phyloP scores from a whole-genome alignment of 2,797 vertebrate genomes.

The Aldrovandia affinis region DNA sequence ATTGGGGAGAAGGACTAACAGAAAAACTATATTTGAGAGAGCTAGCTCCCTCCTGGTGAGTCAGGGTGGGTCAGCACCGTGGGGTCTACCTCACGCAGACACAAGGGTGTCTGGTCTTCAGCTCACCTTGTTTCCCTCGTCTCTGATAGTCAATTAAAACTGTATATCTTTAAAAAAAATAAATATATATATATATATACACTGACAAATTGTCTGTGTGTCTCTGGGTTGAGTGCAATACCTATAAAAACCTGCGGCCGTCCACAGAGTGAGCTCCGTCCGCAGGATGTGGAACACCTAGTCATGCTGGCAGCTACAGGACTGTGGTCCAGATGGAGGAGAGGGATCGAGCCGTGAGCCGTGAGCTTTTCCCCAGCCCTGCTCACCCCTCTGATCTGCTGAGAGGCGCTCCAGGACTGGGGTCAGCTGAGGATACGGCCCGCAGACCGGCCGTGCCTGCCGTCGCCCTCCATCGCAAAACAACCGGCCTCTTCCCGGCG shows the following conservation, averaged over 20 bases:
- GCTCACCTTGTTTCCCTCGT: not conserved
- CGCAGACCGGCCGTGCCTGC: not conserved
- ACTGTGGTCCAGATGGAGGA: slow-evolving; percentile 33
- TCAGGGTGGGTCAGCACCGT: not conserved
- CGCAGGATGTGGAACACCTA: not conserved
- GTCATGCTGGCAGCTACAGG: not conserved
- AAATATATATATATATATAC: not conserved
- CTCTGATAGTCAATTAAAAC: not conserved
- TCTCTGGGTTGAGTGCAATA: not conserved
- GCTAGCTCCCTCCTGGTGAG: not conserved
- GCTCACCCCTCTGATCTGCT: slow-evolving; percentile 41
- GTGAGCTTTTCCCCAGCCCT: slow-evolving; percentile 7
- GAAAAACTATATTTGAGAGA: slow-evolving; percentile 49
- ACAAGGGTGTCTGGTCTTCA: not conserved
- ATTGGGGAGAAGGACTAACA: slow-evolving; percentile 21
- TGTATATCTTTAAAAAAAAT: not conserved
- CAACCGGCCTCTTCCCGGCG: not conserved
- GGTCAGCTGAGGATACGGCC: slow-evolving; percentile 34
- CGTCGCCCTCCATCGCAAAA: slow-evolving; percentile 9
- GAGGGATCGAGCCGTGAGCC: not conserved
- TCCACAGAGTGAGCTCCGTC: not conserved
- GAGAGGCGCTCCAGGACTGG: not conserved
- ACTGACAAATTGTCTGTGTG: not conserved
- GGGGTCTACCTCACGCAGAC: slow-evolving; percentile 17
- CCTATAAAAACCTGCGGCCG: not conserved